Conservation (phyloP, 2,888 invertebrate species). For the Dicycla oo region DNA sequence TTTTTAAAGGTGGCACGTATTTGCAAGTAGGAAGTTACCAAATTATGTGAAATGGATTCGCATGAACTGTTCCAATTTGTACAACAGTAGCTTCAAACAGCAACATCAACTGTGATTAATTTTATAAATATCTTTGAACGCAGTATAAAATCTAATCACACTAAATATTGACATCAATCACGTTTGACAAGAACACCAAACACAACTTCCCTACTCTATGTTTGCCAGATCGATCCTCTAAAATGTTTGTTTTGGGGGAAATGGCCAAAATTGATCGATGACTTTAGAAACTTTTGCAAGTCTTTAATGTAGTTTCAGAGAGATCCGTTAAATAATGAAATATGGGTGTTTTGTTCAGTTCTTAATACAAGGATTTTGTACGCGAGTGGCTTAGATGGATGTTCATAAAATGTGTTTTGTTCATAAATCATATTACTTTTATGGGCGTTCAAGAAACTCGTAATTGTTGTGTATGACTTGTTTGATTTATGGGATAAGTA, state of each 20-base stretch:
- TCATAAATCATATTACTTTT: conserved; percentile 50
- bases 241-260: conserved; percentile 63
- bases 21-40: conserved; percentile 22
- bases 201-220: conserved; percentile 43
- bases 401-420: conserved; percentile 42
- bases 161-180: conserved; percentile 60
- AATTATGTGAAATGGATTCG: conserved; percentile 13
- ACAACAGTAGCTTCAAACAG: background rate
- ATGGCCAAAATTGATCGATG: conserved; percentile 67
- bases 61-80: conserved; percentile 2
- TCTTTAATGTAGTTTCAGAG: conserved; percentile 50
- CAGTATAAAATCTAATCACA: conserved; percentile 44
- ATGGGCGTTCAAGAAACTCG: conserved; percentile 46
- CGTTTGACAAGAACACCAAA: conserved; percentile 56
- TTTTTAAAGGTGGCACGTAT: conserved; percentile 38
- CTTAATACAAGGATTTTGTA: conserved; percentile 47
- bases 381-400: conserved; percentile 48
- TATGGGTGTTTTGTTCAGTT: conserved; percentile 59
- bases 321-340: conserved; percentile 60
- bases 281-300: conserved; percentile 54
- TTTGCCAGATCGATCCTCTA: conserved; percentile 58
- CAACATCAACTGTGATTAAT: conserved; percentile 17
- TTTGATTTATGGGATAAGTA: conserved; percentile 44
- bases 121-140: conserved; percentile 13
- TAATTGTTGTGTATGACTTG: conserved; percentile 37